Conservation (phyloP, 2,113 vertebrate genomes). For the Spea multiplicata region DNA sequence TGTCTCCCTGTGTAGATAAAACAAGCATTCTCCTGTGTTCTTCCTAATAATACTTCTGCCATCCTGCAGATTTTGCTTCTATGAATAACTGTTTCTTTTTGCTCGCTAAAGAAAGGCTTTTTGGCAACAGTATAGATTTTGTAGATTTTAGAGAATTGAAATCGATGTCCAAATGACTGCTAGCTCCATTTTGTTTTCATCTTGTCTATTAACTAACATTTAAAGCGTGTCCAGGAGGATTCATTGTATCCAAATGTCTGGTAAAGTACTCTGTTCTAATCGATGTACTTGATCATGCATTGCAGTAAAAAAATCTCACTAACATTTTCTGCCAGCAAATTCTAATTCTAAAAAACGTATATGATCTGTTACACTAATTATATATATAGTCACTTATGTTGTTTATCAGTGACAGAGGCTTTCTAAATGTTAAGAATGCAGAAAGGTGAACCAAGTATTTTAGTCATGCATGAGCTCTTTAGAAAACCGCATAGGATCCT, state of each 20-base stretch:
- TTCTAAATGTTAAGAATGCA: no score
- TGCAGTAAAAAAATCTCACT: constrained; percentile 20
- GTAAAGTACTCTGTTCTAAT: constrained; percentile 19
- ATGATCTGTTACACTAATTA: no score
- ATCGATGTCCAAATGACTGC: constrained; percentile 21
- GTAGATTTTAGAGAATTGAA: not conserved
- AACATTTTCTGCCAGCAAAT: constrained; percentile 6
- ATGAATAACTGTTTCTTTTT: not conserved
- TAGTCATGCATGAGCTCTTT: no score
- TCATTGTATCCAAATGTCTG: constrained; percentile 20
- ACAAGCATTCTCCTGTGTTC: not conserved
- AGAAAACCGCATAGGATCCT: no score
- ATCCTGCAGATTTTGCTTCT: constrained; percentile 1
- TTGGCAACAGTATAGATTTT: not conserved
- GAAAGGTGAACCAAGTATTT: no score
- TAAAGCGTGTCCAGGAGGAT: constrained; percentile 3
- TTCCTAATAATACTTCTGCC: not conserved
- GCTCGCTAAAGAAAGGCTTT: not conserved
- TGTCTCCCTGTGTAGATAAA: not conserved
- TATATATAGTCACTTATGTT: no score
- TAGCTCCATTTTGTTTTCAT: constrained; percentile 18
- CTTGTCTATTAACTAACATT: constrained; percentile 27
- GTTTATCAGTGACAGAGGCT: no score
- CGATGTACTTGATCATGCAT: constrained; percentile 33
- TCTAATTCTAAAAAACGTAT: not conserved